Base-by-base conservation (phyloP, 30 jellyfish, hydroid and myxozoan genomes). In the Cassiopea xamachana region DNA sequence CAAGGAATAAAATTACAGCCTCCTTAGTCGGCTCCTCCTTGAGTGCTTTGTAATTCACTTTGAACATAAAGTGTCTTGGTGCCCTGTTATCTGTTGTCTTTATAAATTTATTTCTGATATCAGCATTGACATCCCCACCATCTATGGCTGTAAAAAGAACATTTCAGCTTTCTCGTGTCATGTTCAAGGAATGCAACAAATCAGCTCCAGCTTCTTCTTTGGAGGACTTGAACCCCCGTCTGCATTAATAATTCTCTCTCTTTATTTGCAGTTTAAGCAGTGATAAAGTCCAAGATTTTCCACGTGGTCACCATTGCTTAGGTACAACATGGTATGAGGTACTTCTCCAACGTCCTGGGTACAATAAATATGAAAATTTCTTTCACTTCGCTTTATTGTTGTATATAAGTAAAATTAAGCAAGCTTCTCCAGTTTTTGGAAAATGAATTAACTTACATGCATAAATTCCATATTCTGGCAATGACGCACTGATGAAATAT, bases 301-400 rank as follows among this genome's bases (percentile, higher is more conserved):
- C 59, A 91, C 92, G 48, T 91, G 97, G 1, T 94, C 97, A 27
- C 97, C 97, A 69, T 91, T 94, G 59, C 97, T 91, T 49, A 91
- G 97, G 75, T 91, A 85, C 80, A 91, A 86, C 7, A 91, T 78
- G 10, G 97, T 72, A 64, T 94, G 97, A 72, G 97, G 97, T 45
- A 84, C 92, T 72, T 79, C 92, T 6, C 97, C 97, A 68, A 91
- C 89, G 92, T 91, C 39, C 39, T 27, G 39, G 39, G 39, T 27
- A 27, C 39, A 27, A 27, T 27, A 27, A 27, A 27, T 27, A 27
- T 27, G 39, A 27, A 27, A 27, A 27, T 27, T 0, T 27, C 39
- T 27, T 27, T 27, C 39, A 27, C 39, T 27, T 27, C 39, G 39
- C 39, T 27, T 27, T 27, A 27, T 27, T 27, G 39, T 27, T 27